Base-by-base conservation (phyloP, 2,797 vertebrate species). In the Petrocephalus sullivani region DNA sequence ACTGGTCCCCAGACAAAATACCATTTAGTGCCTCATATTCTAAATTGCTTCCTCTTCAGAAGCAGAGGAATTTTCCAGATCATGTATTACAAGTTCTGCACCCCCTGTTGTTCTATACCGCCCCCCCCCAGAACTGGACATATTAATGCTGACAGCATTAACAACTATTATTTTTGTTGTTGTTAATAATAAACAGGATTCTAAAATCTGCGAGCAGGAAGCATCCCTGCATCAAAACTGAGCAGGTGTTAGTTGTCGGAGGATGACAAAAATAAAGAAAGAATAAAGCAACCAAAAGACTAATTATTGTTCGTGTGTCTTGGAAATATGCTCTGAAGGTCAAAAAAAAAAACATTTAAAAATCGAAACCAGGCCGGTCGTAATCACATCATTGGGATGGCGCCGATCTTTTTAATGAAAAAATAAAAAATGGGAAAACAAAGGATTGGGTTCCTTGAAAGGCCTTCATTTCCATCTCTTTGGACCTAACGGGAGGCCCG, bases 291-390 rank as follows among this genome's bases (percentile, higher is more conserved):
- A 9, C 19, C 60, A 61, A 61, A 61, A 64, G 21, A 64, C 9
- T 21, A 88, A 90, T 85, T 61, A 90, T 85, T 61, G 90, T 90
- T 93, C 90, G 91, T 33, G 93, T 90, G 89, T 88, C 89, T 91
- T 93, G 92, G 91, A 91, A 88, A 87, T 14, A 85, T 89, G 90
- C 90, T 84, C 85, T 85, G 58, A 90, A 85, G 78, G 23, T 91
- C 87, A 88, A 33, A 91, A 83, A 88, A 75, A 71, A 16, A 71
- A 41, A 37, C n/a, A 78, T 56, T 89, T 86, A 56, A 82, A 91
- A 91, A 94, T 93, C 58, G 86, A 90, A 94, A 91, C 87, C 92
- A 92, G 92, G 88, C 87, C 16, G 53, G 83, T 83, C 84, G 88
- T 87, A 87, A 89, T 89, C 87, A 75, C 87, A 90, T 87, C 90